phyloP scores from a whole-genome alignment of 2,797 vertebrate species.

The Semotilus atromaculatus region DNA sequence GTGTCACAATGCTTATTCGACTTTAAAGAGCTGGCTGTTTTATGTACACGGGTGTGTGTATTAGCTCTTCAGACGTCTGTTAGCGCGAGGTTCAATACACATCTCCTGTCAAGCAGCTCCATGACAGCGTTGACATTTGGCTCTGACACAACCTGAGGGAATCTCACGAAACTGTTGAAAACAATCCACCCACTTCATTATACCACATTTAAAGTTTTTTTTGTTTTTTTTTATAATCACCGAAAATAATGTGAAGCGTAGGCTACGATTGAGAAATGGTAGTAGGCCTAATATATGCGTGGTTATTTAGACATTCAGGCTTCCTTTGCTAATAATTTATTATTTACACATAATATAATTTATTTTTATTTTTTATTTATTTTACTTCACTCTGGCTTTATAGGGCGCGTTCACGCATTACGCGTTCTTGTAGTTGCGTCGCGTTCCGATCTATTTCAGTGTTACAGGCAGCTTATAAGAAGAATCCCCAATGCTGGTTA shows the following conservation, averaged over 20 bases:
- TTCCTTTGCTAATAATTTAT: neutral
- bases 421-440: neutral
- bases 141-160: conserved; percentile 40
- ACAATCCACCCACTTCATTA: neutral
- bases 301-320: neutral
- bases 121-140: conserved; percentile 72
- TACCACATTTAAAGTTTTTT: neutral
- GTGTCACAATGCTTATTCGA: conserved; percentile 80
- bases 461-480: neutral
- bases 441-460: neutral
- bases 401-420: too few species aligned
- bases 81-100: conserved; percentile 79
- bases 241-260: too few species aligned
- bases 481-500: neutral
- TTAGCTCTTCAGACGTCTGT: conserved; percentile 80
- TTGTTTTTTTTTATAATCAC: neutral
- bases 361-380: too few species aligned
- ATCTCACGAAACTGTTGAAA: neutral
- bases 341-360: neutral
- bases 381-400: too few species aligned
- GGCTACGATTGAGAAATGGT: neutral
- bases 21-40: conserved; percentile 81
- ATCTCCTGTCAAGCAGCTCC: conserved; percentile 69
- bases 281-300: neutral
- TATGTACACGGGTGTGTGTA: conserved; percentile 81